Evolutionary conservation across 1,140 invertebrate species (phyloP).

Genomic region (Linepithema humile): DNA sequence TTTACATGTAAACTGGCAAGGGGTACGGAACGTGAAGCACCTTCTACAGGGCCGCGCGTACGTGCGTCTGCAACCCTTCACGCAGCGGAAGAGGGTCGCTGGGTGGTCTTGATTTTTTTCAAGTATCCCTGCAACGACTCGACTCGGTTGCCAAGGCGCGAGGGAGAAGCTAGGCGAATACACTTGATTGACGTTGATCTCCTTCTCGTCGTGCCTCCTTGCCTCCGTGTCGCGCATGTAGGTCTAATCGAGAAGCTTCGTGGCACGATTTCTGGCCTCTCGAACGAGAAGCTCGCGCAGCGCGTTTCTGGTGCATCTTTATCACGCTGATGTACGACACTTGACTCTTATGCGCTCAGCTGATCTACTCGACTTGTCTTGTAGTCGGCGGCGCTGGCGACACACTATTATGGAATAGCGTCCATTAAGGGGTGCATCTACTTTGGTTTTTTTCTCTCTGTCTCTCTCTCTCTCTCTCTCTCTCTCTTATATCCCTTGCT

Average conservation of each 20-base stretch:
- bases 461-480: slow-evolving; percentile 10
- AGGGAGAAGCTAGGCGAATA: slow-evolving; percentile 29
- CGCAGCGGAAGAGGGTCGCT: slow-evolving; percentile 76
- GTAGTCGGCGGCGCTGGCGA: not conserved
- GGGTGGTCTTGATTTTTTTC: slow-evolving; percentile 81
- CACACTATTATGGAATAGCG: slow-evolving; percentile 47
- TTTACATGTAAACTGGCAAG: slow-evolving; percentile 27
- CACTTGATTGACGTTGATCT: slow-evolving; percentile 30
- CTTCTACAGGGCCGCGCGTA: slow-evolving; percentile 56
- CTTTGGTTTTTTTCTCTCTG: not conserved
- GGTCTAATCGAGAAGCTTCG: slow-evolving; percentile 62
- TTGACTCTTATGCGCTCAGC: slow-evolving; percentile 53
- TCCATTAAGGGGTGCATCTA: slow-evolving; percentile 49
- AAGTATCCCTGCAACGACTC: slow-evolving; percentile 63
- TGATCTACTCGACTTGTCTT: slow-evolving; percentile 51
- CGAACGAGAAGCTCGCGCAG: slow-evolving; percentile 39
- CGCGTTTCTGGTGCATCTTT: slow-evolving; percentile 48
- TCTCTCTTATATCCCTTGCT: slow-evolving; percentile 26
- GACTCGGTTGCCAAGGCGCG: slow-evolving; percentile 65
- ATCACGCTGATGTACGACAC: slow-evolving; percentile 59
- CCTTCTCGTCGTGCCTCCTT: not conserved
- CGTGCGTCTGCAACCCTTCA: slow-evolving; percentile 70
- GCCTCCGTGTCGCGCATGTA: not conserved
- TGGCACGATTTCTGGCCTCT: slow-evolving; percentile 67
- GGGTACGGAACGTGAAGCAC: slow-evolving; percentile 61